These are phyloP conservation scores for Callyntrura guangdongensis DNA, from an alignment of 2,888 invertebrate genomes.

Conservation along the genomic window DNA sequence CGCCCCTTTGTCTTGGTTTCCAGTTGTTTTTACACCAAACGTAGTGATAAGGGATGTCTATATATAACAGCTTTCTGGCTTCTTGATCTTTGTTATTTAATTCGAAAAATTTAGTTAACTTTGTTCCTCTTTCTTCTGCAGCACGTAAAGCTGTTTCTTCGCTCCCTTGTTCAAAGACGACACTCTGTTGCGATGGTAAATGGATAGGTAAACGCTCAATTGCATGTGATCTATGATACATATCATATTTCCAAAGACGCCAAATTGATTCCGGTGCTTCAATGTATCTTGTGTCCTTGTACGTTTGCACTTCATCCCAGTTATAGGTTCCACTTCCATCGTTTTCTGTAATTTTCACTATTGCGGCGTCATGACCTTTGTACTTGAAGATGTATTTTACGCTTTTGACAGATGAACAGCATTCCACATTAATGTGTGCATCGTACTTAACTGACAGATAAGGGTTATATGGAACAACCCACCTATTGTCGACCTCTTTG, in stretches of 20 bases:
- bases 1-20: constrained; percentile 73
- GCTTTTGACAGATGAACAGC: constrained; percentile 75
- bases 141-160: constrained; percentile 77
- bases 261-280: constrained; percentile 85
- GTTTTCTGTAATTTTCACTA: constrained; percentile 2
- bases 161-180: constrained; percentile 79
- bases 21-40: constrained; percentile 50
- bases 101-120: constrained; percentile 84
- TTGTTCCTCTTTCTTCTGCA: constrained; percentile 76
- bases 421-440: constrained; percentile 86
- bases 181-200: constrained; percentile 84
- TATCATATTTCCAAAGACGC: constrained; percentile 84
- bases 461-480: constrained; percentile 86
- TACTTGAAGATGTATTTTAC: constrained; percentile 84
- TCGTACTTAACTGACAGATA: constrained; percentile 85
- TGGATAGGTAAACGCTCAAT: constrained; percentile 85
- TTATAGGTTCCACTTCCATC: constrained; percentile 27
- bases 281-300: constrained; percentile 85
- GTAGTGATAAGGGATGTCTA: constrained; percentile 81
- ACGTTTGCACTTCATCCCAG: constrained; percentile 85
- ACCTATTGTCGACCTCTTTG: constrained; percentile 85
- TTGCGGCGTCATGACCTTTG: constrained; percentile 76
- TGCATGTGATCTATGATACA: constrained; percentile 85
- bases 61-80: constrained; percentile 80
- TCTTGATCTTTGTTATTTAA: constrained; percentile 79